phyloP scores from a whole-genome alignment of 2,888 invertebrate genomes.

The Hypena proboscidalis region DNA sequence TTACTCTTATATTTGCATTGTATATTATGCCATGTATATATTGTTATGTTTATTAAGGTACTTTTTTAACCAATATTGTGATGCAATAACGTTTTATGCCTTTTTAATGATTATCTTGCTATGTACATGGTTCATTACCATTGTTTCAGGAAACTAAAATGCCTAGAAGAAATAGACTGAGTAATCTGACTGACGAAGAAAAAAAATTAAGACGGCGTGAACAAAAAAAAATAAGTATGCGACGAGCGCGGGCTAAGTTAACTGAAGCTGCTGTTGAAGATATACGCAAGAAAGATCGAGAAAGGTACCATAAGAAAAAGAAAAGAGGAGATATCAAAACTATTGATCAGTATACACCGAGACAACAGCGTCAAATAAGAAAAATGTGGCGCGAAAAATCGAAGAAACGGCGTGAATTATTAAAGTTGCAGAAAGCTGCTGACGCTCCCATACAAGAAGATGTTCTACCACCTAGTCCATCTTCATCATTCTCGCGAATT shows the following conservation, averaged over 20 bases:
- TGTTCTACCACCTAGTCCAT: constrained; percentile 16
- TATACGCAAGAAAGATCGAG: constrained; percentile 19
- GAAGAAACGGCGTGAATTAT: constrained; percentile 14
- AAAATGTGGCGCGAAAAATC: constrained; percentile 25
- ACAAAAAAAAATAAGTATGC: constrained; percentile 18
- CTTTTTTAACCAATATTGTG: too few species aligned
- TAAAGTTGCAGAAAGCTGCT: constrained; percentile 9
- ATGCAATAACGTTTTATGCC: background rate
- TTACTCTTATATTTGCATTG: too few species aligned
- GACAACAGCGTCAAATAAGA: constrained; percentile 22
- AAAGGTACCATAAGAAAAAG: constrained; percentile 20
- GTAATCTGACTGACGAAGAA: constrained; percentile 3
- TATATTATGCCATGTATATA: too few species aligned
- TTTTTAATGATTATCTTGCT: background rate
- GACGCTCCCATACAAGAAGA: background rate
- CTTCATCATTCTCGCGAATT: constrained; percentile 11
- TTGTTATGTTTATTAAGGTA: too few species aligned
- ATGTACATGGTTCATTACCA: too few species aligned
- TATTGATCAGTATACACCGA: constrained; percentile 28
- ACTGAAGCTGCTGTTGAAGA: constrained; percentile 18
- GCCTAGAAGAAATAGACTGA: constrained; percentile 7
- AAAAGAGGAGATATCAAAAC: constrained; percentile 20
- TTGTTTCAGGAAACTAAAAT: constrained; percentile 12
- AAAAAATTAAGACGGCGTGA: constrained; percentile 17
- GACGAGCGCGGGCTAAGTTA: constrained; percentile 21